Conservation (phyloP, 2,888 invertebrate genomes). For the Xestobium rufovillosum region DNA sequence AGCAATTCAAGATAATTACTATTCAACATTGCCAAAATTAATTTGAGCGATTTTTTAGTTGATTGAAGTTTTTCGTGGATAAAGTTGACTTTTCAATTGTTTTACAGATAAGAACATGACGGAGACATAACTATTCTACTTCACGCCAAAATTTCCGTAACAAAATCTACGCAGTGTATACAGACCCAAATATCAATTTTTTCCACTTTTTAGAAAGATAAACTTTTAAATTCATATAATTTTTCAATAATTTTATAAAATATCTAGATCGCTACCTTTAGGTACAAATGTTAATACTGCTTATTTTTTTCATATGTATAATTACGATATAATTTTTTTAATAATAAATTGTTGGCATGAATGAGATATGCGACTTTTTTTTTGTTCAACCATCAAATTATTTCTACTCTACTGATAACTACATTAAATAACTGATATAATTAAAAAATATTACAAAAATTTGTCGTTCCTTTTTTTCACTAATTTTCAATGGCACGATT, state of each 20-base stretch:
- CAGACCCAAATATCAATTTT: slow-evolving; percentile 37
- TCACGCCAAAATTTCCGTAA: slow-evolving; percentile 40
- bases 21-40: too few species aligned
- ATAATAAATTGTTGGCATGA: slow-evolving; percentile 37
- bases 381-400: slow-evolving; percentile 18
- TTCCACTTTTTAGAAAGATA: slow-evolving; percentile 42
- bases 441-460: background rate
- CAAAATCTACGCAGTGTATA: slow-evolving; percentile 41
- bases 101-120: slow-evolving; percentile 30
- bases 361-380: slow-evolving; percentile 38
- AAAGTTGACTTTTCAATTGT: background rate
- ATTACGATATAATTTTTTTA: slow-evolving; percentile 33
- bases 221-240: slow-evolving; percentile 40
- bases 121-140: slow-evolving; percentile 36
- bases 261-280: slow-evolving; percentile 44
- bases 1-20: too few species aligned
- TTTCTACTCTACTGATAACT: background rate
- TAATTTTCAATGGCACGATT: slow-evolving; percentile 35
- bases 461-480: slow-evolving; percentile 4
- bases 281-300: slow-evolving; percentile 46
- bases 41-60: too few species aligned
- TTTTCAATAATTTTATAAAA: slow-evolving; percentile 38
- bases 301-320: slow-evolving; percentile 31
- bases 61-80: slow-evolving; percentile 3
- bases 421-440: background rate